phyloP scores from a whole-genome alignment of 2,113 vertebrate species.

The Ptyas mucosa region DNA sequence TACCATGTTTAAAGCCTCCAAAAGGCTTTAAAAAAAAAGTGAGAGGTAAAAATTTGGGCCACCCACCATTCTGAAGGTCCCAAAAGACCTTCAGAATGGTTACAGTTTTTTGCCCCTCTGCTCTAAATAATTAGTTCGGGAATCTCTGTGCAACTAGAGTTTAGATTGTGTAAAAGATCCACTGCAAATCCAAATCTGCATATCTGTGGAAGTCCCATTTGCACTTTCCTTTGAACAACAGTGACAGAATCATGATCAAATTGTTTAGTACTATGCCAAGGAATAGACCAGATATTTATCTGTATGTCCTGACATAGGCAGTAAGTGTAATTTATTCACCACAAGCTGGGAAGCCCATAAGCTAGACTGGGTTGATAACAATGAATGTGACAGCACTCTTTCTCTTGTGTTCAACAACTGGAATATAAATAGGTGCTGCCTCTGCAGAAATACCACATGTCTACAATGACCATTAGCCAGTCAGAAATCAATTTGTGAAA shows the following conservation, averaged over 20 bases:
- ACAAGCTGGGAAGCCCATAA: neutral
- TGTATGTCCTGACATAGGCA: neutral
- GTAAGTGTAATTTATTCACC: neutral
- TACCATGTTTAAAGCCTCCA: neutral
- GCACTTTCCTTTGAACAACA: neutral
- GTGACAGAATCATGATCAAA: neutral
- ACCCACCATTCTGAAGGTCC: neutral
- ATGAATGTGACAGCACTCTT: neutral
- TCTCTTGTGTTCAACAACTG: neutral
- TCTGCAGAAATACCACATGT: neutral
- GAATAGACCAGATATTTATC: neutral
- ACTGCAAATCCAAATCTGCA: neutral
- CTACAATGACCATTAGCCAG: neutral
- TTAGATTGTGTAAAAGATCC: neutral
- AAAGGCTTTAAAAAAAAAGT: neutral
- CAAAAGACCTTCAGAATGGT: neutral
- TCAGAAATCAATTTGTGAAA: neutral
- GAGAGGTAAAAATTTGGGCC: neutral
- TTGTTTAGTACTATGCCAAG: neutral
- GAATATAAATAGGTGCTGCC: neutral
- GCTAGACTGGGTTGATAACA: neutral
- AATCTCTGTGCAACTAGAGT: neutral
- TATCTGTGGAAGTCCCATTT: neutral
- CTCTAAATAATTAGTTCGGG: neutral
- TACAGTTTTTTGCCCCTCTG: neutral